Evolutionary conservation across 2,888 invertebrate species (phyloP), one percentile per base, ranked within the genome.

Genomic region (Ecliptopera silaceata): DNA sequence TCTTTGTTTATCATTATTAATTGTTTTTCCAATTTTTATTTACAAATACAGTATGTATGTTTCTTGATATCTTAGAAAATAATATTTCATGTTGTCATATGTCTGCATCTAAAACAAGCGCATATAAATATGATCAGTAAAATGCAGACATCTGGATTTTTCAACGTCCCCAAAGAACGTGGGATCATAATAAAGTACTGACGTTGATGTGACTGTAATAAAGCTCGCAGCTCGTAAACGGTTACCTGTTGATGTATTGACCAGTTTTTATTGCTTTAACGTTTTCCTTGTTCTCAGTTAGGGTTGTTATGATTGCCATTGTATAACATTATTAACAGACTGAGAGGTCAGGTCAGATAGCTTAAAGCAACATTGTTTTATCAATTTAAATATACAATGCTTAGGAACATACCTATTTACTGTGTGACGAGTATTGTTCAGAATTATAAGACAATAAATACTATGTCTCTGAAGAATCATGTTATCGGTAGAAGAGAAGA

Each of bases 121-220:
- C 18, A 32, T 4, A 11, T 18, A 11, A n/a, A 45, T 45, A 4
- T 62, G 67, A 71, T 75, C 66, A 67, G 65, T 70, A 75, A 77
- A 80, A 80, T 80, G 79, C 80, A 82, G 83, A 74, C 71, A 64
- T 65, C 71, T 74, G 72, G 75, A 79, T 81, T 81, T 75, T 82
- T 76, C 68, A 77, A 77, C 68, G 70, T 63, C 60, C 59, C 59
- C 67, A 66, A 72, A 76, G 75, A 78, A 80, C 78, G 73, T 74
- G 72, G 74, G 76, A 66, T 38, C 69, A 77, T 68, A 42, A 72
- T 71, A 74, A 64, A 71, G 54, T 65, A 69, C 70, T 71, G 74
- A 74, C 74, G 73, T 70, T 71, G 74, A 77, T 79, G 73, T 69
- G 63, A 54, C 56, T 68, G 68, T 67, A 75, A 74, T 75, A 74